Evolutionary conservation across 2,888 invertebrate genomes (phyloP).

Genomic region (Junonia oenone): DNA sequence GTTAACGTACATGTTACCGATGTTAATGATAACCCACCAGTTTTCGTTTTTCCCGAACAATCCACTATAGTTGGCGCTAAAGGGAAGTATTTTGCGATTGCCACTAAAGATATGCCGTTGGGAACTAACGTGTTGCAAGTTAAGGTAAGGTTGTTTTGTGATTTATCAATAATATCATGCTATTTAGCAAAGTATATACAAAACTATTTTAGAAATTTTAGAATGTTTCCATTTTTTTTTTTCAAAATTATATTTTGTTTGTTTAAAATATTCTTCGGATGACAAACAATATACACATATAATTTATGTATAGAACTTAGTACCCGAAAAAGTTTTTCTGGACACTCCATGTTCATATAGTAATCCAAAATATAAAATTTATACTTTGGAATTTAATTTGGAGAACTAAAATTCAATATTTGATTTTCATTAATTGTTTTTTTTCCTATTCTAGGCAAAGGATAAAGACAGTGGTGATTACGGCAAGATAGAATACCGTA

Average conservation of each 20-base stretch:
- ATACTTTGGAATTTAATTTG: not conserved
- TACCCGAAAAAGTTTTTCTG: no score
- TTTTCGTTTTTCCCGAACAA: slow-evolving; percentile 85
- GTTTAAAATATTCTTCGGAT: no score
- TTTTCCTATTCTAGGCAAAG: slow-evolving; percentile 79
- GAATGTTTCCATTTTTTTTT: no score
- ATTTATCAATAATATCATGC: no score
- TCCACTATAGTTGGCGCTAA: slow-evolving; percentile 76
- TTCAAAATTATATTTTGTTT: no score
- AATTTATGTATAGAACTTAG: no score
- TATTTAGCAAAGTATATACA: no score
- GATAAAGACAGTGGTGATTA: slow-evolving; percentile 92
- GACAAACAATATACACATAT: no score
- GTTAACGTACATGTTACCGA: slow-evolving; percentile 91
- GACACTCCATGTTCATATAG: no score
- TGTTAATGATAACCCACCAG: slow-evolving; percentile 93
- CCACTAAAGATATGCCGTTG: slow-evolving; percentile 85
- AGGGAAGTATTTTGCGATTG: slow-evolving; percentile 89
- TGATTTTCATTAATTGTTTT: not conserved
- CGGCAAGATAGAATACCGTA: slow-evolving; percentile 87
- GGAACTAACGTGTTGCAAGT: slow-evolving; percentile 89
- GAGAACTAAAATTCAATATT: not conserved
- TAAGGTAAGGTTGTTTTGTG: slow-evolving; percentile 69
- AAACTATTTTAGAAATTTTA: no score
- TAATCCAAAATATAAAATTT: no score